Evolutionary conservation across 2,888 invertebrate genomes (phyloP).

Genomic region (Calameuta pallipes): DNA sequence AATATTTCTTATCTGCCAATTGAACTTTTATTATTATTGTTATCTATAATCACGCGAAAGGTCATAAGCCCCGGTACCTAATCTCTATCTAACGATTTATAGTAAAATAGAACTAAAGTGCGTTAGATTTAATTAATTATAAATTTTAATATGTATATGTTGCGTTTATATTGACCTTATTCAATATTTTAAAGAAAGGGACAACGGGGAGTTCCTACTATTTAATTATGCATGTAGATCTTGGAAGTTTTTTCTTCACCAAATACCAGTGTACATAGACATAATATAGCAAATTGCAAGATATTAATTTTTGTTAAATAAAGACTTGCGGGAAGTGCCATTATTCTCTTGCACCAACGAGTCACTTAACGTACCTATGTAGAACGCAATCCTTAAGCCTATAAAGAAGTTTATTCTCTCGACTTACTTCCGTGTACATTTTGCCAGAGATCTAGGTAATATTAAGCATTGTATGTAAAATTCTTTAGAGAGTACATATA

Average conservation of each 20-base stretch:
- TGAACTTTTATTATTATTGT: neutral
- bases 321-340: neutral
- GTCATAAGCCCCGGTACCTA: neutral
- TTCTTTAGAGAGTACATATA: neutral
- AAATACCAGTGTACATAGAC: neutral
- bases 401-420: neutral
- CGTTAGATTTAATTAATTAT: neutral
- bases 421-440: neutral
- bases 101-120: neutral
- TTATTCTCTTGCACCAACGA: neutral
- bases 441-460: neutral
- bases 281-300: neutral
- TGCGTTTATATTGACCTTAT: neutral
- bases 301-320: neutral
- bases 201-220: neutral
- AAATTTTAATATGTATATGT: neutral
- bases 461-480: neutral
- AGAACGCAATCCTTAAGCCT: neutral
- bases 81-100: neutral
- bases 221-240: neutral
- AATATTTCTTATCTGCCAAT: neutral
- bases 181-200: neutral
- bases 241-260: neutral
- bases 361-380: neutral
- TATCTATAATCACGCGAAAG: neutral